Conservation (phyloP, 2,797 vertebrate species). For the Aphelocoma californica region DNA sequence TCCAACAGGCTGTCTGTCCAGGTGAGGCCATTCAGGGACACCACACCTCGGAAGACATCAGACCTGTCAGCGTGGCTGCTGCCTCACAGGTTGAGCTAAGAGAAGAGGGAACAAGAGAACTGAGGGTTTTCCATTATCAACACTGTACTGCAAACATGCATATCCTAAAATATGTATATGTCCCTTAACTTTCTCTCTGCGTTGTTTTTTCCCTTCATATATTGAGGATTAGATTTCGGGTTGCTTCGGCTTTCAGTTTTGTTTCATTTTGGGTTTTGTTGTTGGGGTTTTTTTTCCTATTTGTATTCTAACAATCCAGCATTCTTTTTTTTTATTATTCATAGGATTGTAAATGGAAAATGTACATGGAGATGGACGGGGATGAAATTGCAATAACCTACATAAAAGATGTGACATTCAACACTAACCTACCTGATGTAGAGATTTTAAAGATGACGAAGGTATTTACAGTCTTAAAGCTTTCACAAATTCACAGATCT, state of each 20-base stretch:
- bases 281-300: background rate
- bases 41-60: background rate
- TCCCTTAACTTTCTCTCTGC: background rate
- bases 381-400: constrained; percentile 95
- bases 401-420: constrained; percentile 97
- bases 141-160: background rate
- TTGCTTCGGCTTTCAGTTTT: background rate
- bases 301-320: constrained; percentile 59
- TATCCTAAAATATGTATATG: background rate
- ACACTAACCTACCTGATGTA: constrained; percentile 84
- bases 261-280: constrained; percentile 6
- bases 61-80: background rate
- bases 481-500: constrained; percentile 71
- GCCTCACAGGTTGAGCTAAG: background rate
- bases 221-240: background rate
- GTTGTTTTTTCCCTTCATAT: background rate
- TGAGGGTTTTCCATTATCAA: background rate
- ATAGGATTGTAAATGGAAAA: constrained; percentile 99
- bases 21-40: background rate
- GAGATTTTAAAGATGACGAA: constrained; percentile 93
- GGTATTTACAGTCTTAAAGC: constrained; percentile 82
- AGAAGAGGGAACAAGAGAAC: background rate
- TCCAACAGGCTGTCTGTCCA: background rate
- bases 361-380: constrained; percentile 98
- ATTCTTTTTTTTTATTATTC: constrained; percentile 72